Conservation (phyloP, 1,140 invertebrate genomes). For the Ridgeia piscesae region DNA sequence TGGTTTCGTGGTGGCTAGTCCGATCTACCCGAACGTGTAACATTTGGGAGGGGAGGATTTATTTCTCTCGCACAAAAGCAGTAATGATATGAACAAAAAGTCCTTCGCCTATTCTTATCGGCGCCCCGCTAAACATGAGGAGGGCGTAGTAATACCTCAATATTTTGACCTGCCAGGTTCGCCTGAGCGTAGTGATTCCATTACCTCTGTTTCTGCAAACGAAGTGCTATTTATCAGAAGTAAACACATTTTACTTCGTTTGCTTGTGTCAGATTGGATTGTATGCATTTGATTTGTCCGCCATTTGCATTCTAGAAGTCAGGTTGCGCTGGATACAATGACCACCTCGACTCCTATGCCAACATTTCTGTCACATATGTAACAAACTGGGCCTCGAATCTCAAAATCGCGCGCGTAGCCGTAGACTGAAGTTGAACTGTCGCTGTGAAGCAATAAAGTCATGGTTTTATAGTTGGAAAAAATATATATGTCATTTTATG, state of each 20-base stretch:
- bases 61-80: not conserved
- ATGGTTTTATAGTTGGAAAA: not conserved
- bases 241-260: not conserved
- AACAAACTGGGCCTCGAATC: not conserved
- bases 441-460: not conserved
- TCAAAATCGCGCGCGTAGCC: no score
- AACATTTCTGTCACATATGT: not conserved
- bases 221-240: constrained; percentile 1
- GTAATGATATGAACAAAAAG: not conserved
- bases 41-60: not conserved
- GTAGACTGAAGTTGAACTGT: not conserved
- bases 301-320: not conserved
- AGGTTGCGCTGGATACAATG: not conserved
- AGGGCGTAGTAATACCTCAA: constrained; percentile 1
- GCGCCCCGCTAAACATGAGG: constrained; percentile 11
- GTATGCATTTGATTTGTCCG: not conserved
- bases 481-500: not conserved
- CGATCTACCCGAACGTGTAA: not conserved
- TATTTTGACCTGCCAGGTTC: constrained; percentile 12
- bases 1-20: not conserved
- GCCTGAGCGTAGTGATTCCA: not conserved
- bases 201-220: not conserved
- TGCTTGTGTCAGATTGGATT: not conserved
- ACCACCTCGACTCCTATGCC: not conserved
- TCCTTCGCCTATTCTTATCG: not conserved